Evolutionary conservation across 2,113 vertebrate genomes (phyloP), one percentile per base, ranked within the genome.

Genomic region (Terrapene triunguis): DNA sequence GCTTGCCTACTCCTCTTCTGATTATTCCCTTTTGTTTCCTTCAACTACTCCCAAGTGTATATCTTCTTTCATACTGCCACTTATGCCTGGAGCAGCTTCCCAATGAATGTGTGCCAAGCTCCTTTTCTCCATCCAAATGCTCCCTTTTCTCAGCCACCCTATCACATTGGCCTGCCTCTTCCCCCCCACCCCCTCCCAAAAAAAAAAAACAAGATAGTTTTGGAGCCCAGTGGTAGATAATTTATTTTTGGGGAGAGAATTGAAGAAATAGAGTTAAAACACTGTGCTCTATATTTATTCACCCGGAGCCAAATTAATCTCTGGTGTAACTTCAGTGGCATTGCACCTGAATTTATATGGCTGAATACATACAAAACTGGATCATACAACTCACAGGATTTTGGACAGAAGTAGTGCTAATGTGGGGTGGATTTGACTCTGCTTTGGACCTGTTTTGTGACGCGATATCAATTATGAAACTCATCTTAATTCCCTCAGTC

Each of bases 271-370:
- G 9, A 62, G 85, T 44, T 7, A 89, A 44, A n/a, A 69, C 38
- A 10, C 35, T 38, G 17, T 69, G 35, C n/a, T 72, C 35, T 72
- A 38, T 21, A 19, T 21, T 21, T 38, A 72, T 72, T 72, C 17
- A 38, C n/a, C 65, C 19, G 2, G 4, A 38, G 65, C 8, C n/a
- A 38, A 72, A 11, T 14, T 14, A 80, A 57, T 10, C 29, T 0
- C 5, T 3, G 2, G 3, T 21, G 25, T 42, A 76, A 57, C 0
- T 48, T 7, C 19, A 7, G 1, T 6, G 74, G 24, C 17, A 84
- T 54, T 80, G 8, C 6, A 35, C 14, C 4, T 9, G 5, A 65
- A 89, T 54, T 3, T 3, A 9, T 51, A 86, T 54, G 0, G 3
- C 8, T 54, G 88, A 93, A 82, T 80, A 27, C 0, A 69, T 14